Evolutionary conservation across 2,888 invertebrate species (phyloP), one percentile per base, ranked within the genome.

Genomic region (Eurytoma californica): DNA sequence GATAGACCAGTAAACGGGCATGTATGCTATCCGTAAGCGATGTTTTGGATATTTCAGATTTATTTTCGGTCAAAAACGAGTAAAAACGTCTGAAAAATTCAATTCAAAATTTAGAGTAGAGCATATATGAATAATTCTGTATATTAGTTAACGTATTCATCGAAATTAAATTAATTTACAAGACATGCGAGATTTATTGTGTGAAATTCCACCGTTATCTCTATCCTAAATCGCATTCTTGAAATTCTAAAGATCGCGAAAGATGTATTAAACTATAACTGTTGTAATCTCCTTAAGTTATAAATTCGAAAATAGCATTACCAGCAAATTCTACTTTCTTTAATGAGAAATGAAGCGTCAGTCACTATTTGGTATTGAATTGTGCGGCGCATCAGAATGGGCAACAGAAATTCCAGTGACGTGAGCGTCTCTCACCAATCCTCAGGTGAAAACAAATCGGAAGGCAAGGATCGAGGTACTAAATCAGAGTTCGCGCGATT

Each of bases 191-290:
- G 55, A 69, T 78, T 77, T 69, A 78, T 73, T 30, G 63, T 63
- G 63, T 57, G 51, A 69, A 67, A 78, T 73, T 65, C 68, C 73
- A 16, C 14, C 57, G 16, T 55, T 69, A 78, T 78, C 78, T 72
- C 20, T 12, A 68, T 78, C 24, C 72, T 53, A 39, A 61, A 78
- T 73, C 68, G 73, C 73, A 57, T 78, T 78, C 63, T 65, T 73
- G 53, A 65, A 20, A 78, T 78, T 73, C 73, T 69, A 69, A 16
- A 61, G 68, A 55, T 73, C 72, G 30, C 67, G 28, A 3, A 20
- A 30, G 70, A 51, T 57, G n/a, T 53, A 60, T 72, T 53, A 60
- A 68, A 63, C 69, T 73, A 57, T 18, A 63, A 58, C 24, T 58
- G 20, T 66, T 13, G 70, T 58, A 65, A 57, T 72, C 58, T 51